Evolutionary conservation across 1,140 invertebrate species (phyloP).

Genomic region (Anadara kagoshimensis): DNA sequence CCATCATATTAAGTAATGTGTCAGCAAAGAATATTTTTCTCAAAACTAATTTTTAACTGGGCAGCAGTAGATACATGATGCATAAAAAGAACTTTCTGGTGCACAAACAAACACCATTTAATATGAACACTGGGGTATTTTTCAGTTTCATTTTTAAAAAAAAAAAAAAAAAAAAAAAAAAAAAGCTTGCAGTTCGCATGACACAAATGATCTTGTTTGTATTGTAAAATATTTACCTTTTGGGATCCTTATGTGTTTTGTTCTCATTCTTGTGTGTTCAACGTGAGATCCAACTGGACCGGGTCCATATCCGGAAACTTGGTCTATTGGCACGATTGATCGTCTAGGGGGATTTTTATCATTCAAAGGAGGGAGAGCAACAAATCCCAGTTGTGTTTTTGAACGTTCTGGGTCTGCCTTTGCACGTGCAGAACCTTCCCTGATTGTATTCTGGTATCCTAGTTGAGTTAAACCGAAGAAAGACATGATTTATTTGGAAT

Average conservation of each 20-base stretch:
- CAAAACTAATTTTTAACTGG: not conserved
- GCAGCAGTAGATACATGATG: not conserved
- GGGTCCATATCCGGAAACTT: conserved; percentile 66
- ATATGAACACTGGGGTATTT: not conserved
- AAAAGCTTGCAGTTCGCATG: not conserved
- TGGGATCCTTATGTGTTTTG: conserved; percentile 67
- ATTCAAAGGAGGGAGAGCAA: conserved; percentile 61
- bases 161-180: too few species aligned
- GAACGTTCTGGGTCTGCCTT: conserved; percentile 56
- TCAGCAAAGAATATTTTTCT: not conserved
- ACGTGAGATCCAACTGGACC: conserved; percentile 65
- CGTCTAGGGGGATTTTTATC: conserved; percentile 51
- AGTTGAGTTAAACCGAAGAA: conserved; percentile 71
- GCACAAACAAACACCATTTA: not conserved
- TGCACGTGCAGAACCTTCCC: conserved; percentile 57
- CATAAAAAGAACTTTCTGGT: not conserved
- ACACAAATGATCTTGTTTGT: too few species aligned
- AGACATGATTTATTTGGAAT: conserved; percentile 53
- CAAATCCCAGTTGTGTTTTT: conserved; percentile 61
- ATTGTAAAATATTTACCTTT: conserved; percentile 51
- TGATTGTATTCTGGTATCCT: conserved; percentile 70
- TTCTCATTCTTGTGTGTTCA: conserved; percentile 65
- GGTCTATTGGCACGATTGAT: conserved; percentile 65
- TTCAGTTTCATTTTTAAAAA: not conserved
- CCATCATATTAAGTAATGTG: too few species aligned